A percentile compares a stretch with the other conserved stretches of the same genome.
These are phyloP conservation scores for Gorsachius goisagi DNA, from an alignment of 2,113 vertebrate species.

Conservation along the genomic window DNA sequence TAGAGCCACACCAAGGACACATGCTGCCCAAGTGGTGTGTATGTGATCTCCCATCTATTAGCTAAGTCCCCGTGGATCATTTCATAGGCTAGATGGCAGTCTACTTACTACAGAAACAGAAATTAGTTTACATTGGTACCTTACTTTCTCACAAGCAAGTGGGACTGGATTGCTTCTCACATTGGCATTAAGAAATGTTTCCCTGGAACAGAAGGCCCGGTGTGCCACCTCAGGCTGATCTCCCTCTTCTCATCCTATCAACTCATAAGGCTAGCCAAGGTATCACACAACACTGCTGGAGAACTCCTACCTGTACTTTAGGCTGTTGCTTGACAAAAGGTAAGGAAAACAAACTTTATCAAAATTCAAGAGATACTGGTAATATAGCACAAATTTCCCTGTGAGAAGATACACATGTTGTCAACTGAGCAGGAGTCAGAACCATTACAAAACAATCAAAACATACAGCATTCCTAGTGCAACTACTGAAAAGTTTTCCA, in stretches of 20 bases:
- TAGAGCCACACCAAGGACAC: background rate
- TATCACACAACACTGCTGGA: background rate
- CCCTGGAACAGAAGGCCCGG: background rate
- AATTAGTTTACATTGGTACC: background rate
- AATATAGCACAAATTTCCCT: background rate
- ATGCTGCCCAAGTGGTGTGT: background rate
- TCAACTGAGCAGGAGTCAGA: background rate
- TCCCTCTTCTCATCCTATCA: background rate
- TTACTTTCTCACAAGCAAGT: background rate
- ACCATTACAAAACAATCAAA: background rate
- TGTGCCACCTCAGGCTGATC: fast-evolving
- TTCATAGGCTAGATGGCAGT: background rate
- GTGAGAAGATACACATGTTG: background rate
- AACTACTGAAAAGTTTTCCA: background rate
- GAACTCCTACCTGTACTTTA: background rate
- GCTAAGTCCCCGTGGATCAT: background rate
- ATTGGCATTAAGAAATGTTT: fast-evolving
- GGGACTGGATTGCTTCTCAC: background rate
- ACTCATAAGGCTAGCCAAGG: background rate
- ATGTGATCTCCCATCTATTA: background rate
- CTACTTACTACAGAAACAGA: background rate
- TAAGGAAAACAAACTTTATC: background rate
- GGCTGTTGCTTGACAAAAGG: background rate
- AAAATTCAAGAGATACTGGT: background rate
- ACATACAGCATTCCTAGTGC: background rate